These are phyloP conservation scores for Allolobophora icterica DNA, from an alignment of 2,888 invertebrate species.

Conservation along the genomic window DNA sequence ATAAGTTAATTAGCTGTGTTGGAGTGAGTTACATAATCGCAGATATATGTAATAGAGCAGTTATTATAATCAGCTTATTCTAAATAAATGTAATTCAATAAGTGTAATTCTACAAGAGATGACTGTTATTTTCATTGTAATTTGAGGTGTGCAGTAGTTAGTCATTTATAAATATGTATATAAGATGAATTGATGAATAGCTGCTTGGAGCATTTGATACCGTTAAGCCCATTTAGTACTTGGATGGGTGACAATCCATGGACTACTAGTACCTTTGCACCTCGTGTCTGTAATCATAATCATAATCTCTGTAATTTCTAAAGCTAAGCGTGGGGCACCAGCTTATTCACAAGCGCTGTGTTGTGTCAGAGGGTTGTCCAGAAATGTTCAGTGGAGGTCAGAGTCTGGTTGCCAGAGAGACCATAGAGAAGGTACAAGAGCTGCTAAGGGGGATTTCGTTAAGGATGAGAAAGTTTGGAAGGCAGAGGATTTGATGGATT, in stretches of 20 bases:
- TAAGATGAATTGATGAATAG: neutral
- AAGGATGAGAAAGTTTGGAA: too few species aligned
- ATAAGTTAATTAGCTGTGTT: too few species aligned
- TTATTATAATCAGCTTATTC: neutral
- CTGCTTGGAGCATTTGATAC: neutral
- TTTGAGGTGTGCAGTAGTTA: neutral
- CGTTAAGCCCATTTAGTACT: neutral
- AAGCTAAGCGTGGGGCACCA: too few species aligned
- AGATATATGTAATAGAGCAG: neutral
- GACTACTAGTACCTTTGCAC: neutral
- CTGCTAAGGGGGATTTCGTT: too few species aligned
- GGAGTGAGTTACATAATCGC: neutral
- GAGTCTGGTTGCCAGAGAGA: too few species aligned
- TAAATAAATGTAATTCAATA: neutral
- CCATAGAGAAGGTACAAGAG: too few species aligned
- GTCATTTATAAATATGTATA: neutral
- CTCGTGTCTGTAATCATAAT: neutral
- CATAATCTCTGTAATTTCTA: too few species aligned
- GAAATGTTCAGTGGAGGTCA: too few species aligned
- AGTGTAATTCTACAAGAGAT: neutral
- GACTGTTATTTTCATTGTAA: neutral
- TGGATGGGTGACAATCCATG: neutral
- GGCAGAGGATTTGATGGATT: too few species aligned
- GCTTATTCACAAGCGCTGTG: too few species aligned
- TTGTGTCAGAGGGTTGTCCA: too few species aligned